These are phyloP conservation scores for Phainopepla nitens DNA, from an alignment of 2,113 vertebrate genomes.

Conservation along the genomic window DNA sequence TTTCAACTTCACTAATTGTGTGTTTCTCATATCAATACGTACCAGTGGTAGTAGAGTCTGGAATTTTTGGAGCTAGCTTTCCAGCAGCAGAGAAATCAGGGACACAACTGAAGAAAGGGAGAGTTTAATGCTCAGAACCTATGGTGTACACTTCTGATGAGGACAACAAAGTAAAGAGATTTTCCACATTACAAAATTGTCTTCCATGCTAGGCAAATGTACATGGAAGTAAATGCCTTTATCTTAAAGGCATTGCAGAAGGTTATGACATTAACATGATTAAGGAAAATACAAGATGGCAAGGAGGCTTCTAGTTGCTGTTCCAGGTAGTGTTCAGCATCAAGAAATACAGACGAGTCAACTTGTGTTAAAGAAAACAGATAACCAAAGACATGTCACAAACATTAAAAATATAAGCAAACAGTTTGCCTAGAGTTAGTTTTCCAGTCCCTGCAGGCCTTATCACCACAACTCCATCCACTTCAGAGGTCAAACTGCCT, in stretches of 20 bases:
- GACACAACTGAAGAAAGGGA: neutral
- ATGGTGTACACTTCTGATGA: rapidly evolving
- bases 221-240: neutral
- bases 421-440: neutral
- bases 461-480: rapidly evolving
- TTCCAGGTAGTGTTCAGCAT: neutral
- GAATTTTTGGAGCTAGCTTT: neutral
- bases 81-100: neutral
- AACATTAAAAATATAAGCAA: neutral
- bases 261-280: neutral
- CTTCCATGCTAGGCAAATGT: neutral
- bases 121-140: neutral
- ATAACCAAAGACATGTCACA: neutral
- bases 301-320: neutral
- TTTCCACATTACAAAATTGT: neutral
- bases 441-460: neutral
- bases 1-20: neutral
- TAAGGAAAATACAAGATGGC: neutral
- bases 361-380: neutral
- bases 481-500: neutral
- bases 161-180: neutral
- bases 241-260: neutral
- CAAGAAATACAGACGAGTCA: neutral
- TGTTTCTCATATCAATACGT: neutral
- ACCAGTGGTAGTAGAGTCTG: neutral